These are phyloP conservation scores for Cyanistes caeruleus DNA, from an alignment of 2,113 vertebrate species.

Conservation along the genomic window DNA sequence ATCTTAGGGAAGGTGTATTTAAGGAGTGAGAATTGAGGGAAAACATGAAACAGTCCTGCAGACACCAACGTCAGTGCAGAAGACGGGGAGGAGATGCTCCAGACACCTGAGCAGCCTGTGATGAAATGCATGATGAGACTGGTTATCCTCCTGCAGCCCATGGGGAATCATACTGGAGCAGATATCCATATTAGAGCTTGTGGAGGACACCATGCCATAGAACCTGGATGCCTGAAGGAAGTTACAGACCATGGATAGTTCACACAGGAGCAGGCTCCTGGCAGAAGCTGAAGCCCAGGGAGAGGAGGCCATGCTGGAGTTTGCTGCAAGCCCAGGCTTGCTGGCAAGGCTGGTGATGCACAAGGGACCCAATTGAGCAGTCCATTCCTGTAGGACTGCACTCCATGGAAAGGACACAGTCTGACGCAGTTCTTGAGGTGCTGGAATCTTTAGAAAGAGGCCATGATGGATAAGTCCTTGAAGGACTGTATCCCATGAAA, in stretches of 20 bases:
- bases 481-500: not conserved
- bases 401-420: not conserved
- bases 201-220: not conserved
- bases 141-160: not conserved
- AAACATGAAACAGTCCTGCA: not conserved
- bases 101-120: not conserved
- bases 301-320: accelerated
- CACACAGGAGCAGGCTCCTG: not conserved
- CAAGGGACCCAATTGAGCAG: accelerated
- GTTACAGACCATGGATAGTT: accelerated
- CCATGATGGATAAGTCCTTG: too few relatives aligned
- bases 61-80: not conserved
- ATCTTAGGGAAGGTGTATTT: not conserved
- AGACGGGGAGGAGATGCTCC: not conserved
- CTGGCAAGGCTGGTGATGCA: not conserved
- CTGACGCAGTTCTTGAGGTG: not conserved
- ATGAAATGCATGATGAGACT: not conserved
- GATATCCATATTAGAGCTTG: not conserved
- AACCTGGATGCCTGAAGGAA: not conserved
- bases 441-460: not conserved
- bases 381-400: not conserved
- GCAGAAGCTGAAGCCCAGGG: not conserved
- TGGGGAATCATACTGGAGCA: accelerated
- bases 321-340: not conserved
- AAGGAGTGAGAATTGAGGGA: not conserved